Conservation (phyloP, 2,797 vertebrate species). For the Ctenochaetus hawaiiensis region DNA sequence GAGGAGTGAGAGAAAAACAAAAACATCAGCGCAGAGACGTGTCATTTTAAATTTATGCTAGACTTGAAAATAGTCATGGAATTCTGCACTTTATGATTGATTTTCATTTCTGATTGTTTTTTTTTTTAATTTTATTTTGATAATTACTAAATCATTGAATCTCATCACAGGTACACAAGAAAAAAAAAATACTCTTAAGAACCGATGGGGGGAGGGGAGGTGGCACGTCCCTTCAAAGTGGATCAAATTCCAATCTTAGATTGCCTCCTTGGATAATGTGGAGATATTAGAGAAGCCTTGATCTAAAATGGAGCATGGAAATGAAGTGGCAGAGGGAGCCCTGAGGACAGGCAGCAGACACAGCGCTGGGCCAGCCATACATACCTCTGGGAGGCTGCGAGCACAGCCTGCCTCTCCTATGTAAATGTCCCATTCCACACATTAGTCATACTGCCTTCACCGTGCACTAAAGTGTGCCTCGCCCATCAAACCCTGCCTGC, state of each 20-base stretch:
- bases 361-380: constrained; percentile 76
- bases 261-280: constrained; percentile 86
- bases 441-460: constrained; percentile 85
- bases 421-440: constrained; percentile 86
- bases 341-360: constrained; percentile 82
- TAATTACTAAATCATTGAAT: constrained; percentile 39
- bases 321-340: constrained; percentile 86
- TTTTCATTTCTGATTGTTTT: constrained; percentile 20
- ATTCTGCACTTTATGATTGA: constrained; percentile 6
- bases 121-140: constrained; percentile 22
- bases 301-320: constrained; percentile 88
- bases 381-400: constrained; percentile 83
- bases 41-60: constrained; percentile 27
- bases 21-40: constrained; percentile 10
- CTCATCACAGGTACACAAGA: constrained; percentile 66
- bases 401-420: constrained; percentile 82
- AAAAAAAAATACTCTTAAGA: constrained; percentile 57
- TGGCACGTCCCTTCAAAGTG: constrained; percentile 78
- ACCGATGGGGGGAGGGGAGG: constrained; percentile 27
- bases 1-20: constrained; percentile 34
- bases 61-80: constrained; percentile 30
- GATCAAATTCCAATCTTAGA: constrained; percentile 88
- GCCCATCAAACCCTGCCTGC: constrained; percentile 82
- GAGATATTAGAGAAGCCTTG: constrained; percentile 86
- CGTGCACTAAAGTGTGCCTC: constrained; percentile 80